A percentile compares a stretch with the other conserved stretches of the same genome.
These are phyloP conservation scores for Nomada fabriciana DNA, from an alignment of 2,888 invertebrate species.

Conservation along the genomic window DNA sequence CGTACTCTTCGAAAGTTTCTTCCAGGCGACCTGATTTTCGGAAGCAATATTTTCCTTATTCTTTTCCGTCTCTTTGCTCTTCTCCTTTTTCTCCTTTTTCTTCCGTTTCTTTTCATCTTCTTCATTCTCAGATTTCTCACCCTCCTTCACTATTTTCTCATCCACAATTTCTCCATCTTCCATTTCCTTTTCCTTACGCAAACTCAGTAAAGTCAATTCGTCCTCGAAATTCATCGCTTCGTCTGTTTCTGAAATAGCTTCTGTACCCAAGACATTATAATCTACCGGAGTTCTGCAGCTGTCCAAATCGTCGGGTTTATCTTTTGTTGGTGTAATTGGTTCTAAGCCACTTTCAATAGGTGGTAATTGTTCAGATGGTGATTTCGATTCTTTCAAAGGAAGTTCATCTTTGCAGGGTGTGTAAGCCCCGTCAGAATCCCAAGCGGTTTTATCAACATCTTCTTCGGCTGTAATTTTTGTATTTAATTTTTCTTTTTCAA, in stretches of 20 bases:
- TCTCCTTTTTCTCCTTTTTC: slow-evolving; percentile 84
- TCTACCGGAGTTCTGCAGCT: slow-evolving; percentile 83
- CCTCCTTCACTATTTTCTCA: slow-evolving; percentile 57
- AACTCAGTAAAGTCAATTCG: slow-evolving; percentile 80
- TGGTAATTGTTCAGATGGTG: slow-evolving; percentile 47
- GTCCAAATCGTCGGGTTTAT: slow-evolving; percentile 78
- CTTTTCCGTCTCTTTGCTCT: slow-evolving; percentile 84
- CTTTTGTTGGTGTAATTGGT: slow-evolving; percentile 81
- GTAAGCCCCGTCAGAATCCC: slow-evolving; percentile 82
- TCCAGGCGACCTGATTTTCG: slow-evolving; percentile 88
- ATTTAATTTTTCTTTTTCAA: slow-evolving; percentile 73
- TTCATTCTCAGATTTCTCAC: slow-evolving; percentile 75
- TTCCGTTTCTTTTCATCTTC: slow-evolving; percentile 85
- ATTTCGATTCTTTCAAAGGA: slow-evolving; percentile 71
- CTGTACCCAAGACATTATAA: slow-evolving; percentile 84
- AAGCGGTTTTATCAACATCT: slow-evolving; percentile 51
- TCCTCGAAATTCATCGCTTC: slow-evolving; percentile 83
- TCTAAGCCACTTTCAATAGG: slow-evolving; percentile 80
- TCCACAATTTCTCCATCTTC: slow-evolving; percentile 81
- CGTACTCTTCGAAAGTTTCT: slow-evolving; percentile 91
- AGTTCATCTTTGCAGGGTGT: slow-evolving; percentile 82
- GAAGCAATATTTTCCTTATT: slow-evolving; percentile 85
- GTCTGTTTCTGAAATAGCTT: slow-evolving; percentile 84
- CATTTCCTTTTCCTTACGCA: slow-evolving; percentile 83
- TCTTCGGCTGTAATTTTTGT: slow-evolving; percentile 17